Conservation (phyloP, 2,113 vertebrate species). For the Mesoclemmys tuberculata region DNA sequence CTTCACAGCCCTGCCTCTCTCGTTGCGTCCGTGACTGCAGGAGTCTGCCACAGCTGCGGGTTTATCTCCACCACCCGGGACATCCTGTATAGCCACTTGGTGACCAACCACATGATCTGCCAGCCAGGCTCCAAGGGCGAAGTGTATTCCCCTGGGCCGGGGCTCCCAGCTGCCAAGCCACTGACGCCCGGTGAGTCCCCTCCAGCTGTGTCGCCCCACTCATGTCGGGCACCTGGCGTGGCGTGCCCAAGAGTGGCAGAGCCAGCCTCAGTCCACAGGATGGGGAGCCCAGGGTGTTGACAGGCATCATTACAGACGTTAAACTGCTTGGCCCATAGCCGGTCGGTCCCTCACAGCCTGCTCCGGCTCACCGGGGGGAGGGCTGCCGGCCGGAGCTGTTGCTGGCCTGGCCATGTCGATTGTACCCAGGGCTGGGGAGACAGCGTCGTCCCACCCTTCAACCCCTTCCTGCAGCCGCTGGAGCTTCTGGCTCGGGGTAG, state of each 20-base stretch:
- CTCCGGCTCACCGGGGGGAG: too few species aligned
- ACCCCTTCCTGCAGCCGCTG: not conserved
- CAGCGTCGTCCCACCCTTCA: too few species aligned
- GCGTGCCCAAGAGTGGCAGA: too few species aligned
- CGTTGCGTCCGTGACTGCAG: conserved; percentile 41
- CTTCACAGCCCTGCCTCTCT: not conserved
- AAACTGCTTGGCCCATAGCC: too few species aligned
- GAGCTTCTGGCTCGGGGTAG: not conserved
- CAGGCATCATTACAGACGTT: too few species aligned
- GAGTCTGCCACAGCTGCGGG: conserved; percentile 94
- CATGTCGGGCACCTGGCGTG: not conserved
- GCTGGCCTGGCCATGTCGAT: too few species aligned
- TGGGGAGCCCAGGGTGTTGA: not conserved
- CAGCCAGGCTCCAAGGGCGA: conserved; percentile 94
- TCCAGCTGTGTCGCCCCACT: too few species aligned
- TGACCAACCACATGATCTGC: conserved; percentile 97
- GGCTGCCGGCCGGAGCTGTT: too few species aligned
- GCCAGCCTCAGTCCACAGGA: too few species aligned
- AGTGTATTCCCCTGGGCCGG: conserved; percentile 83
- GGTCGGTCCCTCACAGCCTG: too few species aligned
- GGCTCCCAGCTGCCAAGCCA: conserved; percentile 80
- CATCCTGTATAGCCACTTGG: conserved; percentile 96
- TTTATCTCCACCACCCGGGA: conserved; percentile 96
- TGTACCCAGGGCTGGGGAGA: too few species aligned
- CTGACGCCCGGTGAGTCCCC: conserved; percentile 79